Evolutionary conservation across 92 coral and sea anemone genomes (phyloP).

Genomic region (Epizoanthus fatuus): DNA sequence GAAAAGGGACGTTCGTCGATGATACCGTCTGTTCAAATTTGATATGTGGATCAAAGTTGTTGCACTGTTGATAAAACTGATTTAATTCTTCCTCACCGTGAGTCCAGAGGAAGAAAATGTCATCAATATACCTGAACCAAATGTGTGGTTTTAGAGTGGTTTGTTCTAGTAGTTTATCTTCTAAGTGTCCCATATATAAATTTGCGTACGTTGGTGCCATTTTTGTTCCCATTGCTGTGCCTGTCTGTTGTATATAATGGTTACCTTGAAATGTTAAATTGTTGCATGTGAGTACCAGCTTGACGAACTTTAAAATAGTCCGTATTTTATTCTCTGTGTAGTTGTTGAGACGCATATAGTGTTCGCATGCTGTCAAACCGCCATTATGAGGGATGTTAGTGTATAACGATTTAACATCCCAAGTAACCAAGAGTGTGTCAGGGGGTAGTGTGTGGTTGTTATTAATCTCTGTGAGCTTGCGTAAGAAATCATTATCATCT

Average conservation of each 20-base stretch:
- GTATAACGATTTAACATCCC: no score
- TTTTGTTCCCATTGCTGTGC: constrained; percentile 15
- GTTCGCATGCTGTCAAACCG: no score
- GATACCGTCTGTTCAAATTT: background rate
- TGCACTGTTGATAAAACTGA: constrained; percentile 16
- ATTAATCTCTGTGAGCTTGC: no score
- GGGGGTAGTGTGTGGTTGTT: no score
- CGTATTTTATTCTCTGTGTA: background rate
- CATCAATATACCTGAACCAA: constrained; percentile 37
- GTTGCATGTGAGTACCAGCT: background rate
- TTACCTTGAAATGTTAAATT: background rate
- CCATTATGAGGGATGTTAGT: no score
- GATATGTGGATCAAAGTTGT: no score
- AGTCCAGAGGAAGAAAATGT: background rate
- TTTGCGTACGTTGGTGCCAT: constrained; percentile 39
- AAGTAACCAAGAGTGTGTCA: no score
- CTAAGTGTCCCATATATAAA: constrained; percentile 26
- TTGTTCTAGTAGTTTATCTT: background rate
- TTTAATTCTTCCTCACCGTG: background rate
- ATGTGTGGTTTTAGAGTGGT: constrained; percentile 25
- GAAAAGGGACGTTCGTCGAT: background rate
- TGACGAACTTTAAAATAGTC: constrained; percentile 8
- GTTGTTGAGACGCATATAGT: no score
- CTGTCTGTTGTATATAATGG: background rate
- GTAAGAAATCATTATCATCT: no score